These are phyloP conservation scores for Oxyruncus cristatus DNA, from an alignment of 2,113 vertebrate species.

Conservation along the genomic window DNA sequence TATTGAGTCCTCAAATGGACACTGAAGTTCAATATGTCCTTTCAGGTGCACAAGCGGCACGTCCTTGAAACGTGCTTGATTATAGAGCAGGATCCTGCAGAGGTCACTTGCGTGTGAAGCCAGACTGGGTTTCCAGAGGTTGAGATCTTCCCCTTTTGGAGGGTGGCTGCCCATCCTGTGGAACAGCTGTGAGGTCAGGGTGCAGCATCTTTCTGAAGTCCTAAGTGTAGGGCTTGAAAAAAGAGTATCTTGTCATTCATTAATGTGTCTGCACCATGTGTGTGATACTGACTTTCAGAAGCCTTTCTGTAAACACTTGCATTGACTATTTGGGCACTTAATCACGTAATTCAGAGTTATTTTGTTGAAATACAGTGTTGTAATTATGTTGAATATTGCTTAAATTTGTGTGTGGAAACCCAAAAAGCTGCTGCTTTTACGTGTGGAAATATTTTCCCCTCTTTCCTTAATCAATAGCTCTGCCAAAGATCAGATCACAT, in stretches of 20 bases:
- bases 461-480: neutral
- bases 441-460: neutral
- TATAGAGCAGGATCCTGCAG: neutral
- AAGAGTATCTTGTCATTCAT: neutral
- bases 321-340: neutral
- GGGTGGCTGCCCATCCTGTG: neutral
- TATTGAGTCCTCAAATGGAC: neutral
- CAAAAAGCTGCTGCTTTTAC: neutral
- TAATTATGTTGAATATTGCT: neutral
- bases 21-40: neutral
- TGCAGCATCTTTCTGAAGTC: neutral
- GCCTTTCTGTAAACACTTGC: neutral
- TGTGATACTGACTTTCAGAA: neutral
- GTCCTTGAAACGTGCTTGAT: neutral
- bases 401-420: neutral
- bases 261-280: fast-evolving
- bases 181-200: neutral
- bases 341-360: neutral
- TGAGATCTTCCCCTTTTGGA: neutral
- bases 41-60: neutral
- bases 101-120: neutral
- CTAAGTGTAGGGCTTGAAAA: neutral
- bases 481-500: neutral
- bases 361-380: neutral
- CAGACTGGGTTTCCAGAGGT: neutral